Conservation (phyloP, 2,888 invertebrate species). For the Mesoligia furuncula region DNA sequence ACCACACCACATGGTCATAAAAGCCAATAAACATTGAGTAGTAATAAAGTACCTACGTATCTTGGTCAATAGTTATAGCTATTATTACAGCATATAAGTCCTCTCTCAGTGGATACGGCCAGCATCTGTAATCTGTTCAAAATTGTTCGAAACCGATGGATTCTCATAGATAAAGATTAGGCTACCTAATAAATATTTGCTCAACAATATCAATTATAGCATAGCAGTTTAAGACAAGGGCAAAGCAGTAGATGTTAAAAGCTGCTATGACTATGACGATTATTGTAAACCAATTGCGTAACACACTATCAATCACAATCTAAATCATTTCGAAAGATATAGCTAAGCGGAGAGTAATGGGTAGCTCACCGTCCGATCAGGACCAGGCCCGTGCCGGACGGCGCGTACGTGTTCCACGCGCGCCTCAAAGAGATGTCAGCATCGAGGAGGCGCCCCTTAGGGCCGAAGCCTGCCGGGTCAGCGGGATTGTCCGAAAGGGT, state of each 20-base stretch:
- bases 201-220: background rate
- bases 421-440: no score
- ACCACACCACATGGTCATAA: constrained; percentile 50
- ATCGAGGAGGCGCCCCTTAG: no score
- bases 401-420: no score
- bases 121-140: constrained; percentile 19
- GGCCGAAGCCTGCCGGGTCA: no score
- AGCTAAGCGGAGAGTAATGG: no score
- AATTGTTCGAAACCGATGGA: constrained; percentile 16
- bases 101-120: background rate
- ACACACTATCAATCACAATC: no score
- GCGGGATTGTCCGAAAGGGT: no score
- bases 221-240: background rate
- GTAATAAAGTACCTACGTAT: constrained; percentile 29
- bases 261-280: no score
- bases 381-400: no score
- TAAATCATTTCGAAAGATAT: no score
- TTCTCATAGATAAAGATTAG: background rate
- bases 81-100: constrained; percentile 13
- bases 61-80: constrained; percentile 8
- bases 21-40: constrained; percentile 54
- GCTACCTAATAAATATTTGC: background rate
- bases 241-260: background rate
- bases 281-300: background rate
- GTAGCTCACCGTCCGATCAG: no score